A percentile compares a stretch with the other conserved stretches of the same genome.
Evolutionary conservation across 2,113 vertebrate genomes (phyloP).

Genomic region (Suncus etruscus): DNA sequence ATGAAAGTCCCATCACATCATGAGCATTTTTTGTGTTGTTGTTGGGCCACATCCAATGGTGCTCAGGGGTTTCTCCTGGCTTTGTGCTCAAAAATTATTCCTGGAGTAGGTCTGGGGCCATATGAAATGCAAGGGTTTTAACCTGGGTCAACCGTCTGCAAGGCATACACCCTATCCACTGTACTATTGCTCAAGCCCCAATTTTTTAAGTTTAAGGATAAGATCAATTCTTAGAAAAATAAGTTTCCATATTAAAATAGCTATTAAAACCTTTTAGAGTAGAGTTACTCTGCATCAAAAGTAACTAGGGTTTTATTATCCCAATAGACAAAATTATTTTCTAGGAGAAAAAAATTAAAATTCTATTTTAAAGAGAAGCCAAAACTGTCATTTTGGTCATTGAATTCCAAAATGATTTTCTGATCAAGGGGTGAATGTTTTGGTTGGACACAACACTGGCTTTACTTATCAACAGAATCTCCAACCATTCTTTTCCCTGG

Average conservation of each 20-base stretch:
- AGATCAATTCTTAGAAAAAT: conserved; percentile 26
- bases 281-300: conserved; percentile 30
- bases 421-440: neutral
- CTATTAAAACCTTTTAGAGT: neutral
- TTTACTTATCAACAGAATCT: neutral
- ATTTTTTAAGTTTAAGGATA: conserved; percentile 8
- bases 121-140: too few relatives aligned
- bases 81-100: too few relatives aligned
- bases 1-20: neutral
- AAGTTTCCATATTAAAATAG: conserved; percentile 3
- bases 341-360: neutral
- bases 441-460: neutral
- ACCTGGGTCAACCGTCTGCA: too few relatives aligned
- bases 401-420: neutral
- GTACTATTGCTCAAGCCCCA: too few relatives aligned
- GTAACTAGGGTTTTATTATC: neutral
- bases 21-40: too few relatives aligned
- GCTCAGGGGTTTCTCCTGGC: too few relatives aligned
- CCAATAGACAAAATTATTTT: neutral
- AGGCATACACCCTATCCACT: too few relatives aligned
- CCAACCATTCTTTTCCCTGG: neutral
- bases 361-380: conserved; percentile 39
- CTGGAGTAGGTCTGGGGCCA: too few relatives aligned
- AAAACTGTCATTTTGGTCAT: neutral
- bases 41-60: too few relatives aligned